Evolutionary conservation across 1,140 invertebrate species (phyloP).

Genomic region (Drosophila eugracilis): DNA sequence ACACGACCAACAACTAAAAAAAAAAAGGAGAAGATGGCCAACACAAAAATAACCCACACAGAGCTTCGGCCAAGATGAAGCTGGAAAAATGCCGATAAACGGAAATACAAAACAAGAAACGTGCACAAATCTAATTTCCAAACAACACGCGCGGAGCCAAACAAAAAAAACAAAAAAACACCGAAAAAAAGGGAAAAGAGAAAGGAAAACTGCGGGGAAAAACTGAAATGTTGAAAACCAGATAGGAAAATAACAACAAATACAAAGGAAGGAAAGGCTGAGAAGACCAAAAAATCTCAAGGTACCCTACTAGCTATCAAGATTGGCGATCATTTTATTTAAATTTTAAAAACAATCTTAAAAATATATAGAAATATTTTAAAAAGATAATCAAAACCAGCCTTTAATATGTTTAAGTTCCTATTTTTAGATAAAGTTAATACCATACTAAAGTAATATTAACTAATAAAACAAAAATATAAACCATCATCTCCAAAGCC

Average conservation of each 20-base stretch:
- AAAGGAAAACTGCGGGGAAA: slow-evolving; percentile 20
- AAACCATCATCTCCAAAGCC: neutral
- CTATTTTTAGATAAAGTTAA: no score
- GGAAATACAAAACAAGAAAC: slow-evolving; percentile 82
- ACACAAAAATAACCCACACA: slow-evolving; percentile 24
- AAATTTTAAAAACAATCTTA: neutral
- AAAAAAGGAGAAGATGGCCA: no score
- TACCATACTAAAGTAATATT: neutral
- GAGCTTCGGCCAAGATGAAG: slow-evolving; percentile 22
- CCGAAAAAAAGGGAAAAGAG: neutral
- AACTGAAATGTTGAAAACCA: slow-evolving; percentile 24
- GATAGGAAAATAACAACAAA: slow-evolving; percentile 17
- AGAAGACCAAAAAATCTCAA: neutral
- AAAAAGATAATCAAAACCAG: no score
- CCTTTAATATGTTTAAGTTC: no score
- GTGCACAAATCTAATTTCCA: slow-evolving; percentile 82
- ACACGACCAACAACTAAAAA: slow-evolving; percentile 24
- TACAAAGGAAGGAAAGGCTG: slow-evolving; percentile 10
- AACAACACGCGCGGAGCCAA: slow-evolving; percentile 67
- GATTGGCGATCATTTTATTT: neutral
- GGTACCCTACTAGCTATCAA: slow-evolving; percentile 18
- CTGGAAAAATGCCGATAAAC: slow-evolving; percentile 72
- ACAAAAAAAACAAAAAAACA: slow-evolving; percentile 15
- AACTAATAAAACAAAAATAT: no score
- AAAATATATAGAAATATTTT: no score